A percentile compares a stretch with the other conserved stretches of the same genome.
These are phyloP conservation scores for Cerceris rybyensis DNA, from an alignment of 2,888 invertebrate genomes.

Conservation along the genomic window DNA sequence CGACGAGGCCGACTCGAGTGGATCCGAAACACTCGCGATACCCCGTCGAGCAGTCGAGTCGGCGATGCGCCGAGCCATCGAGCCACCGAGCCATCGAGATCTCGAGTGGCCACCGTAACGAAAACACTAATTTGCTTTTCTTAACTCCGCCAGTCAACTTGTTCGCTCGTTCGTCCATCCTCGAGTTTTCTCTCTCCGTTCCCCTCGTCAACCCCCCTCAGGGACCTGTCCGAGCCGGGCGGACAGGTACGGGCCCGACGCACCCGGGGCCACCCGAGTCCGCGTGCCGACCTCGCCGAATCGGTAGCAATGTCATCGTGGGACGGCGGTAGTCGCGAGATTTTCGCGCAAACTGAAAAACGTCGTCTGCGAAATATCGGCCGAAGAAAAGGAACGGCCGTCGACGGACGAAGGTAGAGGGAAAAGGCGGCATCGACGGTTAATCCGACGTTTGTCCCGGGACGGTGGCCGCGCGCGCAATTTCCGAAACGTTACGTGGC, in stretches of 20 bases:
- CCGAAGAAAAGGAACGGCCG: not conserved
- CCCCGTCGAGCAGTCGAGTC: not conserved
- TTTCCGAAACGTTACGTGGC: slow-evolving; percentile 63
- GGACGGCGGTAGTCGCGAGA: too few relatives aligned
- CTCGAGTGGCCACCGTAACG: slow-evolving; percentile 61
- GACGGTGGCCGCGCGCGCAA: slow-evolving; percentile 33
- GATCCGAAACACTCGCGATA: slow-evolving; percentile 58
- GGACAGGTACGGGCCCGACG: too few relatives aligned
- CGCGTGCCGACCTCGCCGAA: too few relatives aligned
- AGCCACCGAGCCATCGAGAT: slow-evolving; percentile 37
- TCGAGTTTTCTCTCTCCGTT: not conserved
- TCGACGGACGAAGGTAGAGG: slow-evolving; percentile 23
- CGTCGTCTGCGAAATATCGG: not conserved
- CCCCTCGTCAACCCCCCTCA: not conserved
- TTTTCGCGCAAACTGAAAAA: not conserved
- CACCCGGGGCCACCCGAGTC: too few relatives aligned
- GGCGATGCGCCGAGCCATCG: slow-evolving; percentile 2
- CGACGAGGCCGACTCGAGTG: slow-evolving; percentile 56
- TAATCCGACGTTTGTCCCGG: slow-evolving; percentile 55
- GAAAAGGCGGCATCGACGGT: slow-evolving; percentile 29
- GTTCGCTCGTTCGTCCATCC: not conserved
- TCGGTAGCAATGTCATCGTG: too few relatives aligned
- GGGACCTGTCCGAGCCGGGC: not conserved
- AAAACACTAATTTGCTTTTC: slow-evolving; percentile 65
- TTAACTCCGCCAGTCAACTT: not conserved